Conservation (phyloP, 2,888 invertebrate species). For the Lasioglossum morio region DNA sequence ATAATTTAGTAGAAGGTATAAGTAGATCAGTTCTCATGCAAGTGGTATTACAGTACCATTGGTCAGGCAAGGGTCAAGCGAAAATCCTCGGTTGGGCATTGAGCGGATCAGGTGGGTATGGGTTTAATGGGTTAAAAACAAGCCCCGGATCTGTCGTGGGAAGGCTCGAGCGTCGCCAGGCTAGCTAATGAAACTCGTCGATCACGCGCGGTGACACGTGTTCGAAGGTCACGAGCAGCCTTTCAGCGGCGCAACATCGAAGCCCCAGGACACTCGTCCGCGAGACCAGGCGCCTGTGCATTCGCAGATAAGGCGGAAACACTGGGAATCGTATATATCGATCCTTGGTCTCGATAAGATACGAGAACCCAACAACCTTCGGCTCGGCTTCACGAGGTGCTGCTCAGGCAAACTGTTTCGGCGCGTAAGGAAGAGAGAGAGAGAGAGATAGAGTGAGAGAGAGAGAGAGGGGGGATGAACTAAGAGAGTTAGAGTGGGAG, state of each 20-base stretch:
- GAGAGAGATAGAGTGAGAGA: constrained; percentile 4
- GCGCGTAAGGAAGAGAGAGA: not conserved
- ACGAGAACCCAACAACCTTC: constrained; percentile 57
- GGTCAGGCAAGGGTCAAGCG: not conserved
- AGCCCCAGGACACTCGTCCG: constrained; percentile 18
- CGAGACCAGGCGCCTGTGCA: constrained; percentile 59
- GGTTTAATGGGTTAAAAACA: constrained; percentile 45
- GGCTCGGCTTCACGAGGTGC: constrained; percentile 65
- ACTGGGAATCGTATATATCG: constrained; percentile 70
- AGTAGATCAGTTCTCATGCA: not conserved
- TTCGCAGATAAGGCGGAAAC: constrained; percentile 73
- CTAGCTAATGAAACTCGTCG: constrained; percentile 58
- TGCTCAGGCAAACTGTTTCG: constrained; percentile 56
- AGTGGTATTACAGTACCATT: not conserved
- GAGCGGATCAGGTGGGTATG: not conserved
- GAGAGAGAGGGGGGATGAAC: not conserved
- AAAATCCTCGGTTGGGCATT: not conserved
- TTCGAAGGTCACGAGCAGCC: constrained; percentile 50
- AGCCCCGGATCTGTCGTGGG: not conserved
- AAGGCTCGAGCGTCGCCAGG: constrained; percentile 33
- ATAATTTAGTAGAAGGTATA: not conserved
- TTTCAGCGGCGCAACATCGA: not conserved
- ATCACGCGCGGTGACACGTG: constrained; percentile 58
- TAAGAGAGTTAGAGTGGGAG: constrained; percentile 17
- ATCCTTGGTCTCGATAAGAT: constrained; percentile 69